These are phyloP conservation scores for Drosophila seguyi DNA, from an alignment of 1,140 invertebrate genomes.

Conservation along the genomic window DNA sequence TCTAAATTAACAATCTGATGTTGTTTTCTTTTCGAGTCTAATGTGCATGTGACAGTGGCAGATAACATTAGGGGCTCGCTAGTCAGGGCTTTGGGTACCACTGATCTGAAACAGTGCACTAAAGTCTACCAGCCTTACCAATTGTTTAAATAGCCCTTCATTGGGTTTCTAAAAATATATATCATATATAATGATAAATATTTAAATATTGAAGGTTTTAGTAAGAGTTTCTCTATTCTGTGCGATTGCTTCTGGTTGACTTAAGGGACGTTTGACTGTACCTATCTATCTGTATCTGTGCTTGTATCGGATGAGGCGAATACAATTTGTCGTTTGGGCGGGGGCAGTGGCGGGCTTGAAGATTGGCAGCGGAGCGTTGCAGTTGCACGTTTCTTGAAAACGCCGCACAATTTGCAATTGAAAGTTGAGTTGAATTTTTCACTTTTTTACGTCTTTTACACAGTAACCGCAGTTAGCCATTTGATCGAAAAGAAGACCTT, in stretches of 20 bases:
- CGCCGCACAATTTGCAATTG: conserved; percentile 67
- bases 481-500: conserved; percentile 69
- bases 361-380: conserved; percentile 50
- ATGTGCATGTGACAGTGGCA: no score
- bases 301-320: conserved; percentile 48
- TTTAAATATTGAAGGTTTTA: no score
- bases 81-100: no score
- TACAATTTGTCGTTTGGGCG: conserved; percentile 70
- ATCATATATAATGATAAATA: no score
- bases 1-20: neutral
- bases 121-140: no score
- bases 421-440: conserved; percentile 55
- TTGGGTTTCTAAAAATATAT: no score
- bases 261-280: conserved; percentile 17
- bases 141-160: no score
- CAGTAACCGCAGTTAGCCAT: conserved; percentile 42
- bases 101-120: no score
- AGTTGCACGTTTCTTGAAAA: conserved; percentile 52
- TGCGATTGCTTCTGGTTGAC: neutral
- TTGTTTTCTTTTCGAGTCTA: no score
- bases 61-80: no score
- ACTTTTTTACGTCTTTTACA: conserved; percentile 29
- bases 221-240: no score
- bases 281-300: conserved; percentile 23
- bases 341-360: conserved; percentile 32